Evolutionary conservation across 2,888 invertebrate genomes (phyloP).

Genomic region (Drosophila picticornis): DNA sequence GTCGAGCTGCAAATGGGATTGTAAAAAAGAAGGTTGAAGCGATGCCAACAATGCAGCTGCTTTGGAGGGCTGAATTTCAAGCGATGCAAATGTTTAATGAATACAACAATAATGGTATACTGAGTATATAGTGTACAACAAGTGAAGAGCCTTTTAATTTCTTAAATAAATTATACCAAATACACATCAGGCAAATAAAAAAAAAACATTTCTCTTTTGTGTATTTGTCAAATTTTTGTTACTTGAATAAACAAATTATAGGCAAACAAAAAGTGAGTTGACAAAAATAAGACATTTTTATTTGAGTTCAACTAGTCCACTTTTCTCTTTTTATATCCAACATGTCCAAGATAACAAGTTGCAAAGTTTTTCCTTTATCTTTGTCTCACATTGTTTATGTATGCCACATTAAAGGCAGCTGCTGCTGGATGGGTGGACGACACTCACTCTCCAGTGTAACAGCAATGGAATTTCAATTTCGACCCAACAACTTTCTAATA

Average conservation of each 20-base stretch:
- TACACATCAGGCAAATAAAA: background rate
- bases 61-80: background rate
- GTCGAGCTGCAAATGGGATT: background rate
- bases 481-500: constrained; percentile 54
- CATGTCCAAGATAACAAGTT: background rate
- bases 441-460: constrained; percentile 2
- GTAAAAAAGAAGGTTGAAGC: constrained; percentile 20
- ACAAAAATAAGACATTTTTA: background rate
- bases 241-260: too few relatives aligned
- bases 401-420: constrained; percentile 27
- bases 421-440: background rate
- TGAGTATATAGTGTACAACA: background rate
- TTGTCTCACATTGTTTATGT: constrained; percentile 23
- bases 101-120: background rate
- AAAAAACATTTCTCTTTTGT: background rate
- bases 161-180: background rate
- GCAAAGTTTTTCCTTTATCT: constrained; percentile 31
- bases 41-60: constrained; percentile 4
- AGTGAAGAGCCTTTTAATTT: background rate
- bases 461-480: constrained; percentile 53
- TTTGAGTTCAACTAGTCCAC: background rate
- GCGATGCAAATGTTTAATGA: background rate
- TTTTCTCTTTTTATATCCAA: too few relatives aligned
- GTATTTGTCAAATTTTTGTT: background rate
- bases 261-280: too few relatives aligned